A percentile compares a stretch with the other conserved stretches of the same genome.
phyloP scores from a whole-genome alignment of 2,113 vertebrate genomes.

The Laticauda laticaudata region DNA sequence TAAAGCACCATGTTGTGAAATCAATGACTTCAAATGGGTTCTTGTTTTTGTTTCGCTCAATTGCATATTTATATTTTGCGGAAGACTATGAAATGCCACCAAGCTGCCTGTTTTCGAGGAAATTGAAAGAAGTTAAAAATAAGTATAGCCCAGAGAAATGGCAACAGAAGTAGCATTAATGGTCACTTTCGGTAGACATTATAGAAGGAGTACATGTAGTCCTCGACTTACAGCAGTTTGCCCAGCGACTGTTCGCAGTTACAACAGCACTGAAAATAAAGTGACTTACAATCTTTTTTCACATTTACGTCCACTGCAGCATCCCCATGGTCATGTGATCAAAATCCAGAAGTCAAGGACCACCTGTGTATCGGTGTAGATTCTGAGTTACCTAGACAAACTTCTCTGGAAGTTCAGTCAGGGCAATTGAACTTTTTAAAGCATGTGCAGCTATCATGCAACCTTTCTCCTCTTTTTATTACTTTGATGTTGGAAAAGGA shows the following conservation, averaged over 20 bases:
- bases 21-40: not conserved
- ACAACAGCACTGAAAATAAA: not conserved
- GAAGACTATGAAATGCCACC: not conserved
- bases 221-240: not conserved
- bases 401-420: not conserved
- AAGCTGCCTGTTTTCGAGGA: not conserved
- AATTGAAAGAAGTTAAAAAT: not conserved
- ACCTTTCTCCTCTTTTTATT: not conserved
- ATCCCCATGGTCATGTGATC: not conserved
- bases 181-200: not conserved
- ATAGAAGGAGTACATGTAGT: not conserved
- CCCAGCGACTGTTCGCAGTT: not conserved
- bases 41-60: not conserved
- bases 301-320: not conserved
- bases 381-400: not conserved
- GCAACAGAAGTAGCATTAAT: not conserved
- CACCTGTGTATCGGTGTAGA: not conserved
- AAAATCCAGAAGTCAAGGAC: not conserved
- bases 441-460: not conserved
- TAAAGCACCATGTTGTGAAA: not conserved
- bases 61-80: not conserved
- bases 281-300: not conserved
- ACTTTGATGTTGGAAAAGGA: not conserved
- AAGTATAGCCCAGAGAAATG: not conserved
- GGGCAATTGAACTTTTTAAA: not conserved